Evolutionary conservation across 2,113 vertebrate genomes (phyloP).

Genomic region (Sceloporus tristichus): DNA sequence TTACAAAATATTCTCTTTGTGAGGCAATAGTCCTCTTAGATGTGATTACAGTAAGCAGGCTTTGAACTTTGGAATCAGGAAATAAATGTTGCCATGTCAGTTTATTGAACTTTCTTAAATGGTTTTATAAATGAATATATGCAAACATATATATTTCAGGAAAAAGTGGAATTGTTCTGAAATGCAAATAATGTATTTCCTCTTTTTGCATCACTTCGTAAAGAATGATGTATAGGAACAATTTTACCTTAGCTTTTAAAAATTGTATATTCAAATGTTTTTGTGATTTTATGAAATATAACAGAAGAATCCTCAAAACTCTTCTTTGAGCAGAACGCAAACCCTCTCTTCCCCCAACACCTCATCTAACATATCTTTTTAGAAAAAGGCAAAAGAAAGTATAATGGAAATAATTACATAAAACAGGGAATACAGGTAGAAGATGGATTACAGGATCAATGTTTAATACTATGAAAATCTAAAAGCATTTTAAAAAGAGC

Average conservation of each 20-base stretch:
- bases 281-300: background rate
- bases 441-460: background rate
- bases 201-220: background rate
- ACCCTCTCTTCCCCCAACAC: background rate
- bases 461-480: background rate
- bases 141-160: background rate
- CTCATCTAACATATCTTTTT: background rate
- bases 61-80: slow-evolving; percentile 18
- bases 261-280: background rate
- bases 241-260: background rate
- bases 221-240: background rate
- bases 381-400: background rate
- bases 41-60: background rate
- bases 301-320: background rate
- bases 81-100: slow-evolving; percentile 8
- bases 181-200: background rate
- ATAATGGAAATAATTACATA: background rate
- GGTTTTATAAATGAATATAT: background rate
- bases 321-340: background rate
- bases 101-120: background rate
- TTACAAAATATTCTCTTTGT: background rate
- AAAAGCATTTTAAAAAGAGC: background rate
- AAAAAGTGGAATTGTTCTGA: background rate
- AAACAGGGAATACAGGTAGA: background rate
- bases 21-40: accelerated